Conservation (phyloP, 2,113 vertebrate genomes). For the Barnardius zonarius region DNA sequence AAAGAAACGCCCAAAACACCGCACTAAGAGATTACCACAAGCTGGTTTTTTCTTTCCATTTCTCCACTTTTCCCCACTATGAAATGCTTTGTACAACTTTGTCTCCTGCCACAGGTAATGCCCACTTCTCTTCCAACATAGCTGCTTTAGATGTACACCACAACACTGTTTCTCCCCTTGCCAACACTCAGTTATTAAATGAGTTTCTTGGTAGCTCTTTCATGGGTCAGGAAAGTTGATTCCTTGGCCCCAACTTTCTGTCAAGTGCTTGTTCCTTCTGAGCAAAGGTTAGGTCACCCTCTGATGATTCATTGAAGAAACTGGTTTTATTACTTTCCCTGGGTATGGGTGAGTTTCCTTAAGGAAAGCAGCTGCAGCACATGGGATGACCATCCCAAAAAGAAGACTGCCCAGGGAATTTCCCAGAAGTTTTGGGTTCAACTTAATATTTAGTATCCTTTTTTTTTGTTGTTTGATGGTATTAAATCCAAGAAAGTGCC, state of each 20-base stretch:
- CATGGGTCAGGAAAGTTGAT: not conserved
- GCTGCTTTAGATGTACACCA: not conserved
- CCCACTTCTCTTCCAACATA: not conserved
- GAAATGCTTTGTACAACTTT: not conserved
- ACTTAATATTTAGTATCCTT: not conserved
- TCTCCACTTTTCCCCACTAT: not conserved
- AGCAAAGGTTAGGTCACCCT: slow-evolving; percentile 27
- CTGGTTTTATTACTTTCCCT: slow-evolving; percentile 33
- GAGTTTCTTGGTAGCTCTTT: not conserved
- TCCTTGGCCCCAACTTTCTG: not conserved
- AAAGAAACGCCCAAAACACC: not conserved
- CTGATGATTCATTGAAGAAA: slow-evolving; percentile 4
- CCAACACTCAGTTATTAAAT: not conserved
- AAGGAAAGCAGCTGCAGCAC: not conserved
- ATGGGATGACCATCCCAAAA: not conserved
- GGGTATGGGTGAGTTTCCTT: not conserved
- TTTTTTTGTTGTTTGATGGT: not conserved
- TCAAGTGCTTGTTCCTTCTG: not conserved
- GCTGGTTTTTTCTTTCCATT: not conserved
- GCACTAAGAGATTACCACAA: not conserved
- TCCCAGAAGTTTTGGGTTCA: not conserved
- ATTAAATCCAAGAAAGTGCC: not conserved
- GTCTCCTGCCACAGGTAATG: not conserved
- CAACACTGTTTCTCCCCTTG: not conserved
- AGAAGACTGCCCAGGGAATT: not conserved